Base-by-base conservation (phyloP, 2,888 invertebrate genomes). In the Catonia carolina region DNA sequence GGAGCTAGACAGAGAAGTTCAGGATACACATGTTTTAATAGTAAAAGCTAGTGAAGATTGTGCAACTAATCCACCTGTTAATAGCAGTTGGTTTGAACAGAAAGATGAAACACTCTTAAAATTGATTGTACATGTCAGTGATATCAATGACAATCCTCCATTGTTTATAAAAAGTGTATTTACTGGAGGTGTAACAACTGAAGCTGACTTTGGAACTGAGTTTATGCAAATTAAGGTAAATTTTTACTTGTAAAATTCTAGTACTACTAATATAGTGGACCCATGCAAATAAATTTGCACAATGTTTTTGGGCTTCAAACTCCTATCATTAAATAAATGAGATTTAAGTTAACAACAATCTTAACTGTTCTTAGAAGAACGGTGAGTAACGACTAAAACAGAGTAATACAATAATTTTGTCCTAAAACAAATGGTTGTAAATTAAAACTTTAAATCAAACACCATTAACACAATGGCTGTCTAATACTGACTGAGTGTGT, bases 121-220 rank as follows among this genome's bases (percentile, higher is more conserved):
- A 67, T 81, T 91, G 0, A 71, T 80, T 8, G 75, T 93, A 1
- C 77, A 77, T 55, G 86, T 97, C 0, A 73, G 79, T 41, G 97
- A 97, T 68, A 80, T 92, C 1, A 96, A 97, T 68, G 97, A 97
- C 68, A 95, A 96, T 72, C 78, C 89, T 0, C 96, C 97, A 0
- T 78, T 77, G 67, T 96, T 96, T 69, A 74, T 80, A 2, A 85
- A 83, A 59, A 80, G 82, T 62, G 81, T 92, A 60, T 93, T 96
- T 69, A 95, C 95, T 0, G 94, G 95, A 0, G 96, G 96, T 1
- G 89, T 97, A 1, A 93, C 95, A 12, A 94, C 95, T 0, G 91
- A 89, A 62, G 90, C 92, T 0, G 88, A 91, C 70, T 95, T 94
- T 71, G 95, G 93, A 0, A 84, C 86, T 0, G 84, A 85, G 66